These are phyloP conservation scores for Platysteira castanea DNA, from an alignment of 2,113 vertebrate species.

Conservation along the genomic window DNA sequence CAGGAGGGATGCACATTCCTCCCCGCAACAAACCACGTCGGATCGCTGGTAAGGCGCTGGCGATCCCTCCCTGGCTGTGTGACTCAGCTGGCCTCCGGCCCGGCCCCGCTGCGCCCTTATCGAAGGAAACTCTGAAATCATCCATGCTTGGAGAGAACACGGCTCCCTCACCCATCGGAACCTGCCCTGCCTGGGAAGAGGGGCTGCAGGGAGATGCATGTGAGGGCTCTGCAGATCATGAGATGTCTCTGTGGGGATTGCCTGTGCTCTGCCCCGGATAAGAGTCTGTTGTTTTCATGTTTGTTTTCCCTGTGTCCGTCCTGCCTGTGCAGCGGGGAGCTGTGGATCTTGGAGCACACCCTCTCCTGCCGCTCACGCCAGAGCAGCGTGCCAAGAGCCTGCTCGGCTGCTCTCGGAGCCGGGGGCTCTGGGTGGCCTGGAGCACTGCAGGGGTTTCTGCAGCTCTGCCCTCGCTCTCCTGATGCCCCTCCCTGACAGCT, in stretches of 20 bases:
- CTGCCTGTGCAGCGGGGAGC: constrained; percentile 19
- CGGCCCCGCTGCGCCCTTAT: neutral
- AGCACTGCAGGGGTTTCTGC: neutral
- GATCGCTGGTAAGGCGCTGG: neutral
- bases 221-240: neutral
- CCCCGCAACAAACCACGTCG: accelerated
- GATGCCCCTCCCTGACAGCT: neutral
- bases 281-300: constrained; percentile 33
- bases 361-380: neutral
- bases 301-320: constrained; percentile 13
- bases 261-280: constrained; percentile 3
- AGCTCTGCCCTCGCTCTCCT: neutral
- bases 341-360: neutral
- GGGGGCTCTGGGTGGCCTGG: neutral
- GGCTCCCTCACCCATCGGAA: neutral
- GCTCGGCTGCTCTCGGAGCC: neutral
- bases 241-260: constrained; percentile 6
- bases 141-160: neutral
- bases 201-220: neutral
- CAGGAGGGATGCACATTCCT: neutral
- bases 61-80: neutral
- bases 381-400: neutral
- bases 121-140: constrained; percentile 36
- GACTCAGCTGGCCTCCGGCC: constrained; percentile 30
- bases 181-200: neutral